phyloP scores from a whole-genome alignment of 2,797 vertebrate species.

The Molossus molossus region DNA sequence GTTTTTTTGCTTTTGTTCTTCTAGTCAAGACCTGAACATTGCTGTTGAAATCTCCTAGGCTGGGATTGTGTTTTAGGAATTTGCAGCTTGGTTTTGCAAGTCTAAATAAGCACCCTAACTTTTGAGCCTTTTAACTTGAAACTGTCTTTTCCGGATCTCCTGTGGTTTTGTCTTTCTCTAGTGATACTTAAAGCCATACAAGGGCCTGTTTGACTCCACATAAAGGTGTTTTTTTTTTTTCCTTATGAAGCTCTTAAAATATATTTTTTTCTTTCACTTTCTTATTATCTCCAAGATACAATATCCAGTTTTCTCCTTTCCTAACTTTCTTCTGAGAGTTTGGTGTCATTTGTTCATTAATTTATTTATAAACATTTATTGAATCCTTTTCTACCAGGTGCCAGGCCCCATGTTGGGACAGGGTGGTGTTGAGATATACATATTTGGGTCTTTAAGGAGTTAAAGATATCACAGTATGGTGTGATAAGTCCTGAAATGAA shows the following conservation, averaged over 20 bases:
- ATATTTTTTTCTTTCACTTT: constrained; percentile 77
- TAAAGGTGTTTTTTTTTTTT: constrained; percentile 72
- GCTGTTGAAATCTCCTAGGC: neutral
- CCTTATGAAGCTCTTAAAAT: constrained; percentile 60
- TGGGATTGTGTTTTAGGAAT: constrained; percentile 63
- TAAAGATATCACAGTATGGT: neutral
- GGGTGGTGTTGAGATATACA: neutral
- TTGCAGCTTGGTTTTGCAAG: constrained; percentile 70
- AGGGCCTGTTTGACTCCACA: constrained; percentile 65
- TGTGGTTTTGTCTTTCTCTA: constrained; percentile 78
- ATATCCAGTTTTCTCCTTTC: constrained; percentile 50
- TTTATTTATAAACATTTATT: constrained; percentile 61
- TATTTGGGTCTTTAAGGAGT: constrained; percentile 14
- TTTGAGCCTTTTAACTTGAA: constrained; percentile 74
- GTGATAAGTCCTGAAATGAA: constrained; percentile 51
- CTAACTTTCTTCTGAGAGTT: neutral
- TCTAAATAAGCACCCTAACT: constrained; percentile 70
- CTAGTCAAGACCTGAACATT: constrained; percentile 53
- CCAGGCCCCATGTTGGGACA: neutral
- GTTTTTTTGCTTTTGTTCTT: constrained; percentile 37
- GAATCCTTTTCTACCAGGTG: neutral
- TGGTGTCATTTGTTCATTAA: constrained; percentile 47
- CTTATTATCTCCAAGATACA: constrained; percentile 45
- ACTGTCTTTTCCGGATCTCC: constrained; percentile 64
- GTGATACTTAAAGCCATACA: constrained; percentile 67